A percentile compares a stretch with the other conserved stretches of the same genome.
Conservation (phyloP, 1,140 invertebrate genomes). For the Hydropsyche tenuis region DNA sequence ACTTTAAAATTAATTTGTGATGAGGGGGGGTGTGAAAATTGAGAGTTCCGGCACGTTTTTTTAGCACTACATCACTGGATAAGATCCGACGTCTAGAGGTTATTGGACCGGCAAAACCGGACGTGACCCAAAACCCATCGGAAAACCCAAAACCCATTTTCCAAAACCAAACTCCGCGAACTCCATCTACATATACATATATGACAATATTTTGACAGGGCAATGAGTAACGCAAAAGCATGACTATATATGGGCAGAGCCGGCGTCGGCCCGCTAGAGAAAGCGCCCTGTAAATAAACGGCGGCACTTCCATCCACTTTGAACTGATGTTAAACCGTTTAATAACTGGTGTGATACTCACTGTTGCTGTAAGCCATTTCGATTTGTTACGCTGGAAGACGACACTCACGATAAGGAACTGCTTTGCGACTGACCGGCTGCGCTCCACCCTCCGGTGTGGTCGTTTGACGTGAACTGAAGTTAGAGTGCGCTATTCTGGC, state of each 20-base stretch:
- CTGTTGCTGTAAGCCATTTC: conserved; percentile 19
- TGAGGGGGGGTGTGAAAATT: too few species aligned
- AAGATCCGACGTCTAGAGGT: not conserved
- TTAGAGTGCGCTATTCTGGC: too few species aligned
- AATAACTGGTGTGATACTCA: not conserved
- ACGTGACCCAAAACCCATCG: not conserved
- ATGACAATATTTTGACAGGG: not conserved
- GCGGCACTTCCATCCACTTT: not conserved
- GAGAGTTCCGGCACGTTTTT: too few species aligned
- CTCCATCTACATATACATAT: too few species aligned
- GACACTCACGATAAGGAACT: not conserved
- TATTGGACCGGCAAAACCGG: conserved; percentile 10
- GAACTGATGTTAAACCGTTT: not conserved
- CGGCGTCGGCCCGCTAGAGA: not conserved
- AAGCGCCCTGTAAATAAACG: too few species aligned
- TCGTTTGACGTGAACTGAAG: not conserved
- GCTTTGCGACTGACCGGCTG: not conserved
- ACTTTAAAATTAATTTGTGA: too few species aligned
- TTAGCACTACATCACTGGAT: not conserved
- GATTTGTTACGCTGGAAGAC: not conserved
- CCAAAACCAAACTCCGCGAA: too few species aligned
- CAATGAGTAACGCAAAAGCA: conserved; percentile 16
- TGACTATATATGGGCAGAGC: conserved; percentile 9
- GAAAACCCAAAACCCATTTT: not conserved
- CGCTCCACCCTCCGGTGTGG: not conserved